Base-by-base conservation (phyloP, 1,140 invertebrate genomes). In the Holcopasites calliopsidis region DNA sequence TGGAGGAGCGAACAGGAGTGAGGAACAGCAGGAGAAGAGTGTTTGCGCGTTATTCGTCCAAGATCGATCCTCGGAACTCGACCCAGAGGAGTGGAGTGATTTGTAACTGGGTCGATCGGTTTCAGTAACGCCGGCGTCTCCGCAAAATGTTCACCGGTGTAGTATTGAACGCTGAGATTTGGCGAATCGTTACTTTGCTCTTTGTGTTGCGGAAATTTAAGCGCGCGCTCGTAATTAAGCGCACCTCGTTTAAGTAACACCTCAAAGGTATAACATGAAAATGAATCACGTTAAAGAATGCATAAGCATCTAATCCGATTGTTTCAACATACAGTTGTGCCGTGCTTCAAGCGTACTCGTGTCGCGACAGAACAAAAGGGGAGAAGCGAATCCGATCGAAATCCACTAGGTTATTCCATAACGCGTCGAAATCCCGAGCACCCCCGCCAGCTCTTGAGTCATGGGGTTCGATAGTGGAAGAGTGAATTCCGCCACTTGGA, bases 401-500 rank as follows among this genome's bases (percentile, higher is more conserved):
- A 82, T 82, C 74, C 60, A 21, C 64, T 58, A 77, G 70, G 65
- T 81, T 82, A 82, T 83, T 79, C 76, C 61, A 72, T 82, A 82
- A 74, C 75, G 69, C 61, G 2, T 55, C 49, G 75, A 58, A 70
- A 76, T 77, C 80, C 42, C 23, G 33, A 57, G 49, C 65, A 55
- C n/a, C 66, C 50, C 61, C 49, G 21, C 69, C 60, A 54, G 61
- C 55, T 70, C 44, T 72, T 81, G 81, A 83, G 62, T 83, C 82
- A 83, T 82, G 81, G 76, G 55, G 49, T 82, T 76, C 35, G 68
- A 66, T 82, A 83, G 81, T 83, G 80, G 80, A 79, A 79, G 81
- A 83, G 81, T 83, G 81, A 83, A 83, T 83, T 82, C 71, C 76
- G 47, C 70, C 76, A 83, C 82, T 83, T 83, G 82, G 66, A 83